These are phyloP conservation scores for Ancistrus triradiatus DNA, from an alignment of 2,113 vertebrate genomes.

Conservation along the genomic window DNA sequence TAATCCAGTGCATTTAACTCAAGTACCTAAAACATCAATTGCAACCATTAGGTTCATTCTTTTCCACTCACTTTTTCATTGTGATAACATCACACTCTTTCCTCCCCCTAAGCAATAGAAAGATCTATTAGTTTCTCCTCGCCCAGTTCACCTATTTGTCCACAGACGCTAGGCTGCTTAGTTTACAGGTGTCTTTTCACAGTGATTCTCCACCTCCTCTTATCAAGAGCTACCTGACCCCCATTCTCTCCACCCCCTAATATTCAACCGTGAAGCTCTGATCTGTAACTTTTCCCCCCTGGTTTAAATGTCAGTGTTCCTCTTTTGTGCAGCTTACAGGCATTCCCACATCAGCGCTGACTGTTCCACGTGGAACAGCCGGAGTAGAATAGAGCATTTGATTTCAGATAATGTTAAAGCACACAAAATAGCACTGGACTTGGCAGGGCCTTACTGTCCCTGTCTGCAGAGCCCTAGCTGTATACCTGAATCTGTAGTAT, in stretches of 20 bases:
- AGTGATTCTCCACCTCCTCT: slow-evolving; percentile 61
- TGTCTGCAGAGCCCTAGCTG: slow-evolving; percentile 46
- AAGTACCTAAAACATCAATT: not conserved
- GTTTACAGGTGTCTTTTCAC: slow-evolving; percentile 61
- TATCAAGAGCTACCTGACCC: slow-evolving; percentile 62
- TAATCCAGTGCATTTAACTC: not conserved
- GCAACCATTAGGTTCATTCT: slow-evolving; percentile 7
- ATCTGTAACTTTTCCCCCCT: slow-evolving; percentile 55
- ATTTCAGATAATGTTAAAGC: slow-evolving; percentile 73
- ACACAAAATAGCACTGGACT: slow-evolving; percentile 63
- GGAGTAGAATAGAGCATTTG: slow-evolving; percentile 69
- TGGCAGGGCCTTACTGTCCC: slow-evolving; percentile 61
- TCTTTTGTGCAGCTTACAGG: slow-evolving; percentile 68
- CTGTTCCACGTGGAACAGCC: slow-evolving; percentile 63
- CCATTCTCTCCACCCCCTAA: slow-evolving; percentile 51
- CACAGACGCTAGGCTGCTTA: slow-evolving; percentile 59
- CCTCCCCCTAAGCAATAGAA: slow-evolving; percentile 55
- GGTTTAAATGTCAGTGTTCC: slow-evolving; percentile 71
- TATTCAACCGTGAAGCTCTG: slow-evolving; percentile 52
- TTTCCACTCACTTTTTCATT: slow-evolving; percentile 3
- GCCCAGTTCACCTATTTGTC: slow-evolving; percentile 63
- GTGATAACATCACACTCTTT: slow-evolving; percentile 22
- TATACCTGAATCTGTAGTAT: slow-evolving; percentile 63
- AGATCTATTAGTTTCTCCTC: slow-evolving; percentile 62
- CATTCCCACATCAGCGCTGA: slow-evolving; percentile 67